Base-by-base conservation (phyloP, 2,888 invertebrate species). In the Callyntrura sp. region DNA sequence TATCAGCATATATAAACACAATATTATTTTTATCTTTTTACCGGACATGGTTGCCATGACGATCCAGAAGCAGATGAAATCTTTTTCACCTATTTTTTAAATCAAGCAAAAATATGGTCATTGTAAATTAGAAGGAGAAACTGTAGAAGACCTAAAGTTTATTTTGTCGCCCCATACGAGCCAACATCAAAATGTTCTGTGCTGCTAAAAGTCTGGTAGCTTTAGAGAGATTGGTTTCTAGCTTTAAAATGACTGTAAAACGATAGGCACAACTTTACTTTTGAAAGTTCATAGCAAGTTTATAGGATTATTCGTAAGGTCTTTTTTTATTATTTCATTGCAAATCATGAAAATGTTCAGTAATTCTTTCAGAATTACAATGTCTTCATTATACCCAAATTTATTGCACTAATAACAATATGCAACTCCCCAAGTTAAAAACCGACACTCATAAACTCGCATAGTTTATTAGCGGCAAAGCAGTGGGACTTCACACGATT, bases 401-500 rank as follows among this genome's bases (percentile, higher is more conserved):
- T 79, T 79, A 79, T 78, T 35, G 81, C 17, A 17, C 25, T 68
- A 83, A 83, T 83, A 83, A 68, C 17, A 55, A 84, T 60, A 81
- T 45, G n/a, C 82, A 73, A 70, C 82, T 88, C 82, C 48, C 55
- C 48, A 82, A 73, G 70, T 17, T 73, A 20, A 81, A 70, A 65
- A n/a, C 45, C 20, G 20, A 35, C 55, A 1, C 81, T 65, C 88
- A 78, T 88, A 88, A 88, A 88, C 51, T 82, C 48, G 62, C 23
- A 83, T 78, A 88, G 70, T 88, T 88, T 88, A 88, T 88, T 88
- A 62, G 88, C 65, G 76, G 83, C 35, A 62, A 88, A 88, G 62
- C 88, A 83, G 88, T 88, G 78, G 88, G 88, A 88, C 73, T 88
- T 88, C 83, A 76, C 83, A 88, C 88, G 83, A 88, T 88, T 88